Conservation (phyloP, 1,140 invertebrate genomes). For the Camponotus floridanus region DNA sequence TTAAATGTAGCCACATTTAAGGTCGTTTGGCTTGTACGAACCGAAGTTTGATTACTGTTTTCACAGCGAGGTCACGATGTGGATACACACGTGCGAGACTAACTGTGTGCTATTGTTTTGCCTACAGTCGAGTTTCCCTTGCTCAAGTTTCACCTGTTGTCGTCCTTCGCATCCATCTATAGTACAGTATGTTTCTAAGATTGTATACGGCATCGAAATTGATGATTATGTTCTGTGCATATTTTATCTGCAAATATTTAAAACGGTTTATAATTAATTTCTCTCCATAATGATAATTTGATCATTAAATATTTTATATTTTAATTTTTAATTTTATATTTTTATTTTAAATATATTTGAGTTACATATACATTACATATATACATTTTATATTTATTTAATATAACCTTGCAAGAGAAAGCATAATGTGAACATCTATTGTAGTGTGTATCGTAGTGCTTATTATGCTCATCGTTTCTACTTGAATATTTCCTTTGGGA, state of each 20-base stretch:
- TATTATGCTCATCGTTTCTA: slow-evolving; percentile 25
- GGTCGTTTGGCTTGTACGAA: slow-evolving; percentile 59
- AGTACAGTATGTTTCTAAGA: not conserved
- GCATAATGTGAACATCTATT: not conserved
- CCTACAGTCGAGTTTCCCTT: slow-evolving; percentile 25
- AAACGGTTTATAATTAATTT: not conserved
- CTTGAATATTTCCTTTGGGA: slow-evolving; percentile 44
- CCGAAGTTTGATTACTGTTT: slow-evolving; percentile 74
- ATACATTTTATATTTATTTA: not conserved
- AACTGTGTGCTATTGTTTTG: slow-evolving; percentile 47
- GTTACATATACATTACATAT: not conserved
- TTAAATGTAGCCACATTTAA: slow-evolving; percentile 48
- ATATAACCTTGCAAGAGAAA: not conserved
- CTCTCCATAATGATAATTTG: not conserved
- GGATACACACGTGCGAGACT: slow-evolving; percentile 41
- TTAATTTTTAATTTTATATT: not conserved
- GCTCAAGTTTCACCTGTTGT: slow-evolving; percentile 23
- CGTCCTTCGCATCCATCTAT: not conserved
- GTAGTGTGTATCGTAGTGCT: not conserved
- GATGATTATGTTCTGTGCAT: not conserved
- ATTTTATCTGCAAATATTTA: not conserved
- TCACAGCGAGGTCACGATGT: slow-evolving; percentile 53
- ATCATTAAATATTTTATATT: not conserved
- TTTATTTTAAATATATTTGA: not conserved
- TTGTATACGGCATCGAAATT: not conserved